Percentiles rank a stretch among this genome's conserved stretches.
These are phyloP conservation scores for Dendronephthya gigantea DNA, from an alignment of 64 coral and sea anemone species.

Conservation along the genomic window DNA sequence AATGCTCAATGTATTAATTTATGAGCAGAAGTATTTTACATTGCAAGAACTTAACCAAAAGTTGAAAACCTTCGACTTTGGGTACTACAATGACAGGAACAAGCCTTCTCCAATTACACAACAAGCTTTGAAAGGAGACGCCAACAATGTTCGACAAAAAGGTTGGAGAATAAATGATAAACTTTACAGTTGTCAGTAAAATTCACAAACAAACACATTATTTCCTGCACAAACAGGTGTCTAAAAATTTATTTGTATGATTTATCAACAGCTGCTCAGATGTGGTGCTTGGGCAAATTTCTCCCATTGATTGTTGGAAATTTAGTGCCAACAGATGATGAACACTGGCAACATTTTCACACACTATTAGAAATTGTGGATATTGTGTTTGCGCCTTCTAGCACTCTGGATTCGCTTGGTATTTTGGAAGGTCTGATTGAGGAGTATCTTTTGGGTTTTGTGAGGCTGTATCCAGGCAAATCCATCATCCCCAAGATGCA, in stretches of 20 bases:
- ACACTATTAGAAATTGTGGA: background rate
- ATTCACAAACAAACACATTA: no score
- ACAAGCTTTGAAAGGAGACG: background rate
- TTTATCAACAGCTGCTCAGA: background rate
- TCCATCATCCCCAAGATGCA: no score
- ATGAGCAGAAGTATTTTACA: background rate
- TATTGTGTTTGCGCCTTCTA: background rate
- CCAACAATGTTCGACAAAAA: background rate
- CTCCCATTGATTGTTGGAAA: background rate
- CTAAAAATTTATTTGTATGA: no score
- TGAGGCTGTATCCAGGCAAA: no score
- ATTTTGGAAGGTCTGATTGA: background rate
- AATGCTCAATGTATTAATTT: background rate
- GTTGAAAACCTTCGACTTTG: background rate
- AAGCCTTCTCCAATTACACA: background rate
- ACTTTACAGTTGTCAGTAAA: no score
- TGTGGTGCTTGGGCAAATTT: slow-evolving; percentile 1
- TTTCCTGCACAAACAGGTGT: no score
- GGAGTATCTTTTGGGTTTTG: background rate
- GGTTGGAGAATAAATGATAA: no score
- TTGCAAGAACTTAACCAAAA: background rate
- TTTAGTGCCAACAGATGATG: background rate
- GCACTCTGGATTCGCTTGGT: background rate
- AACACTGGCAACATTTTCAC: background rate
- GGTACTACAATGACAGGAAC: background rate